phyloP scores from a whole-genome alignment of 2,113 vertebrate genomes.

The Notothenia coriiceps region DNA sequence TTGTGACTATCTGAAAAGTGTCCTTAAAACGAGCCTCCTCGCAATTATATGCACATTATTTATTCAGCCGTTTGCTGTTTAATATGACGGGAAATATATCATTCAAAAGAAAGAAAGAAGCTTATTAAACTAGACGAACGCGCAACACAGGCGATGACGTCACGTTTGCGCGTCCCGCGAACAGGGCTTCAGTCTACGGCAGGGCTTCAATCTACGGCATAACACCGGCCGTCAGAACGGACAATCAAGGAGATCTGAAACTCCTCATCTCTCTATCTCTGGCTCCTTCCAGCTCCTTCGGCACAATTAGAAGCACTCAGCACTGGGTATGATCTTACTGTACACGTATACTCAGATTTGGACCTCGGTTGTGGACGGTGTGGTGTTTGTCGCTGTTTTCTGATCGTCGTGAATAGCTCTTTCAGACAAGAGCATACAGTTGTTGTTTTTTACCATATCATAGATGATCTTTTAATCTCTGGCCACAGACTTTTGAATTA shows the following conservation, averaged over 20 bases:
- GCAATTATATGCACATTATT: too few relatives aligned
- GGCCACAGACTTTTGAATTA: constrained; percentile 13
- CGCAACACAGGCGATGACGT: too few relatives aligned
- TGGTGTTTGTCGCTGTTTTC: constrained; percentile 37
- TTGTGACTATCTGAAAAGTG: too few relatives aligned
- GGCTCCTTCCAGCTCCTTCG: constrained; percentile 41
- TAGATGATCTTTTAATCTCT: constrained; percentile 32
- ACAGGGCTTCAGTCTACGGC: too few relatives aligned
- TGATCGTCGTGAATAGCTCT: constrained; percentile 42
- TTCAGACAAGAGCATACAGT: constrained; percentile 43
- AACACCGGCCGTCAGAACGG: constrained; percentile 92
- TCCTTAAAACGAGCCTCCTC: too few relatives aligned
- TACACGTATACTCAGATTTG: constrained; percentile 13
- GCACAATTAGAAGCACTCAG: constrained; percentile 45
- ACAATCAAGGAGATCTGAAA: constrained; percentile 96
- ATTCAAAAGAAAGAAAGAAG: too few relatives aligned
- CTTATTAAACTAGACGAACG: too few relatives aligned
- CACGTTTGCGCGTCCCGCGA: too few relatives aligned
- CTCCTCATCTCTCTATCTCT: constrained; percentile 50
- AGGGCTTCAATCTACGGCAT: too few relatives aligned
- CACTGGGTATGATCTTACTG: constrained; percentile 21
- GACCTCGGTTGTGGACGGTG: constrained; percentile 22
- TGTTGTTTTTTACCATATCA: constrained; percentile 24
- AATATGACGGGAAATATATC: too few relatives aligned
- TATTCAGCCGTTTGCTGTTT: too few relatives aligned